Conservation (phyloP, 2,113 vertebrate species). For the Anoplopoma fimbria region DNA sequence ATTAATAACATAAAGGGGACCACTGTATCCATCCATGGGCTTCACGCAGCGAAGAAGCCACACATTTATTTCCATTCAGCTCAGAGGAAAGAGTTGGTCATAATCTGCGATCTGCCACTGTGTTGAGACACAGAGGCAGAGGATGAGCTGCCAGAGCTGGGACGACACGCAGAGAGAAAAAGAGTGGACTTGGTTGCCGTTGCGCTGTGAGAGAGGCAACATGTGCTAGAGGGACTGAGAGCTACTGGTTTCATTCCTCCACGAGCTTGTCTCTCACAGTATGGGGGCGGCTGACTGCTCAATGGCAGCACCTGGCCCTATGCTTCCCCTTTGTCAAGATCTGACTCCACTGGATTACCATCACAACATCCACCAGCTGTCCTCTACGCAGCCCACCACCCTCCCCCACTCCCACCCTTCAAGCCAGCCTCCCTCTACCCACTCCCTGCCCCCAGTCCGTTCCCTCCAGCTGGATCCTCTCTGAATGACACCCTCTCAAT, state of each 20-base stretch:
- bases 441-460: slow-evolving; percentile 67
- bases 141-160: slow-evolving; percentile 33
- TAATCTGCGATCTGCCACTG: slow-evolving; percentile 59
- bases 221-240: slow-evolving; percentile 71
- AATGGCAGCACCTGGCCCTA: slow-evolving; percentile 89
- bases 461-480: slow-evolving; percentile 85
- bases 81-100: slow-evolving; percentile 35
- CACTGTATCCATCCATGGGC: slow-evolving; percentile 42
- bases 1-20: slow-evolving; percentile 65
- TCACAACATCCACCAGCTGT: slow-evolving; percentile 91
- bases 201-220: slow-evolving; percentile 76
- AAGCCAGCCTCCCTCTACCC: slow-evolving; percentile 55
- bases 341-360: slow-evolving; percentile 89
- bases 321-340: slow-evolving; percentile 84
- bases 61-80: slow-evolving; percentile 38
- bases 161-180: slow-evolving; percentile 42
- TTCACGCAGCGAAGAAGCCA: slow-evolving; percentile 28
- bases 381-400: slow-evolving; percentile 67
- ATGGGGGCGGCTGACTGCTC: slow-evolving; percentile 83
- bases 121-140: slow-evolving; percentile 39
- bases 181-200: slow-evolving; percentile 29
- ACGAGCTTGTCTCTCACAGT: slow-evolving; percentile 83
- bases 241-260: slow-evolving; percentile 79
- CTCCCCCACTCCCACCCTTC: slow-evolving; percentile 31
- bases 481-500: slow-evolving; percentile 86